These are phyloP conservation scores for Thermophis baileyi DNA, from an alignment of 2,113 vertebrate species.

Conservation along the genomic window DNA sequence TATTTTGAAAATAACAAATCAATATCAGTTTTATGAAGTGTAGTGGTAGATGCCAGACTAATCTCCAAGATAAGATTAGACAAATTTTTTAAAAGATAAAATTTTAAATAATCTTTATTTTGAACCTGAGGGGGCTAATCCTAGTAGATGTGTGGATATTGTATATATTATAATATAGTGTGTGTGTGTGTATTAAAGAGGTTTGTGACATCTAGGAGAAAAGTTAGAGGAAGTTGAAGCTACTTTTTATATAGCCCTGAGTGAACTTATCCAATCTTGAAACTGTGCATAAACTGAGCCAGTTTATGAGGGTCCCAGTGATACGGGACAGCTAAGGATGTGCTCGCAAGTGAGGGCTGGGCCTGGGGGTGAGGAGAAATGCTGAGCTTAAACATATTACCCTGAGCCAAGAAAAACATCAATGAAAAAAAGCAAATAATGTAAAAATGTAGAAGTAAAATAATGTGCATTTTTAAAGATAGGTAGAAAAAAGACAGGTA, in stretches of 20 bases:
- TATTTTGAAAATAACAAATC: background rate
- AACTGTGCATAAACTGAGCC: background rate
- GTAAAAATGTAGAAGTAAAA: background rate
- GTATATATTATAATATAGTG: too few species aligned
- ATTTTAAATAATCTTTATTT: background rate
- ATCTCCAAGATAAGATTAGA: background rate
- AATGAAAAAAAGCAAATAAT: background rate
- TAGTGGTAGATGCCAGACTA: background rate
- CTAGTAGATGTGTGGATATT: background rate
- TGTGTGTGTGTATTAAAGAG: background rate
- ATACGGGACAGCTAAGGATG: background rate
- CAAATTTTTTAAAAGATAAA: background rate
- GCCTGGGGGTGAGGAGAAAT: background rate
- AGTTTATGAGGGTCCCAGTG: background rate
- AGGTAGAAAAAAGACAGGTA: background rate
- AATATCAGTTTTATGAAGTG: background rate
- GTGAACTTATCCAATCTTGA: background rate
- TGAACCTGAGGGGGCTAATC: background rate
- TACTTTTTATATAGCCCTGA: background rate
- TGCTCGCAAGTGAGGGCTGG: background rate
- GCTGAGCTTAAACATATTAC: background rate
- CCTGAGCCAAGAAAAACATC: background rate
- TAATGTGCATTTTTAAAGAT: background rate
- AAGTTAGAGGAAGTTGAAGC: background rate
- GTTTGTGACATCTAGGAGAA: background rate